Conservation (phyloP, 1,140 invertebrate genomes). For the Drosophila neocordata region DNA sequence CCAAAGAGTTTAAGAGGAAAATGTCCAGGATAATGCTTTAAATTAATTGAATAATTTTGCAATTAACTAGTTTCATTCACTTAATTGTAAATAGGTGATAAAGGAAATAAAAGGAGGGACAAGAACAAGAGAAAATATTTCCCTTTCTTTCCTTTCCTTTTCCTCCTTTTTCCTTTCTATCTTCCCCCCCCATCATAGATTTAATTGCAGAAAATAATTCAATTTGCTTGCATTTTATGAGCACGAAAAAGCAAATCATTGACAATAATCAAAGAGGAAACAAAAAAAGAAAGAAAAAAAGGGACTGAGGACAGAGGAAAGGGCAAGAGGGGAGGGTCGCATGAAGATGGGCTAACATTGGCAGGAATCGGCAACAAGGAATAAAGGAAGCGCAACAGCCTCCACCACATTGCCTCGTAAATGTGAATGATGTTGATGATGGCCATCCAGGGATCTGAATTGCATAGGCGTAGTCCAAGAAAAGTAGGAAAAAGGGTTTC, state of each 20-base stretch:
- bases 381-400: slow-evolving; percentile 48
- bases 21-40: too few species aligned
- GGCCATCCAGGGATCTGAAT: slow-evolving; percentile 52
- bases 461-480: slow-evolving; percentile 25
- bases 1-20: too few species aligned
- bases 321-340: neutral
- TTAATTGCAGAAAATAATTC: slow-evolving; percentile 61
- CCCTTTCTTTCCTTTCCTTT: neutral
- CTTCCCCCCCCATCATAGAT: slow-evolving; percentile 27
- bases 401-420: slow-evolving; percentile 49
- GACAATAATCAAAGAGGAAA: slow-evolving; percentile 62
- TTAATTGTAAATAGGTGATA: too few species aligned
- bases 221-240: slow-evolving; percentile 74
- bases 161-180: too few species aligned
- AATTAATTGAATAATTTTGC: too few species aligned
- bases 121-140: neutral
- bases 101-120: too few species aligned
- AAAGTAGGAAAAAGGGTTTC: too few species aligned
- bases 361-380: neutral
- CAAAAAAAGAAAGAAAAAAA: too few species aligned
- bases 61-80: too few species aligned
- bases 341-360: neutral
- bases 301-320: neutral
- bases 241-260: slow-evolving; percentile 76
- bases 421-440: slow-evolving; percentile 76